Conservation (phyloP, 2,888 invertebrate species). For the Cordilura impudica region DNA sequence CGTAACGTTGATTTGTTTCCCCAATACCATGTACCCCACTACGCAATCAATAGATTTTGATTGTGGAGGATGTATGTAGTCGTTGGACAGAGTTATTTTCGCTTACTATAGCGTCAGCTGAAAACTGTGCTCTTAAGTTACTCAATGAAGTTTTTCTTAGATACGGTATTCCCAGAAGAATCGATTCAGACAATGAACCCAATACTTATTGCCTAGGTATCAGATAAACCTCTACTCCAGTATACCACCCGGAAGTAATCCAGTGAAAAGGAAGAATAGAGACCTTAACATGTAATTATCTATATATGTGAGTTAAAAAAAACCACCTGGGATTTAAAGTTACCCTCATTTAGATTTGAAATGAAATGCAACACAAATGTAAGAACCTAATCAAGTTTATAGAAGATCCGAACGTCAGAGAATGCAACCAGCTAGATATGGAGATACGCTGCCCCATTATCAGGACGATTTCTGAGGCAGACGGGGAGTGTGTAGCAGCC, state of each 20-base stretch:
- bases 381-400: neutral
- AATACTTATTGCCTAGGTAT: constrained; percentile 65
- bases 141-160: constrained; percentile 72
- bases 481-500: too few relatives aligned
- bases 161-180: constrained; percentile 69
- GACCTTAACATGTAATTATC: constrained; percentile 33
- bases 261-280: constrained; percentile 57
- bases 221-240: constrained; percentile 52
- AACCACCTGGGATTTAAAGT: constrained; percentile 6
- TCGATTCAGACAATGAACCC: constrained; percentile 72
- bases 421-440: neutral
- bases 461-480: too few relatives aligned
- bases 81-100: constrained; percentile 70
- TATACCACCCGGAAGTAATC: constrained; percentile 61
- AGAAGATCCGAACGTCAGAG: neutral
- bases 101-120: constrained; percentile 67
- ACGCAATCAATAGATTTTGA: constrained; percentile 65
- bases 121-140: constrained; percentile 68
- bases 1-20: constrained; percentile 60
- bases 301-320: constrained; percentile 39
- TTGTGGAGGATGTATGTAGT: constrained; percentile 67
- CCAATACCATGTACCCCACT: constrained; percentile 53
- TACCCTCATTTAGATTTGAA: constrained; percentile 47
- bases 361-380: neutral
- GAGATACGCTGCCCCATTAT: neutral